Evolutionary conservation across 2,888 invertebrate species (phyloP), one percentile per base, ranked within the genome.

Genomic region (Mechanitis mazaeus): DNA sequence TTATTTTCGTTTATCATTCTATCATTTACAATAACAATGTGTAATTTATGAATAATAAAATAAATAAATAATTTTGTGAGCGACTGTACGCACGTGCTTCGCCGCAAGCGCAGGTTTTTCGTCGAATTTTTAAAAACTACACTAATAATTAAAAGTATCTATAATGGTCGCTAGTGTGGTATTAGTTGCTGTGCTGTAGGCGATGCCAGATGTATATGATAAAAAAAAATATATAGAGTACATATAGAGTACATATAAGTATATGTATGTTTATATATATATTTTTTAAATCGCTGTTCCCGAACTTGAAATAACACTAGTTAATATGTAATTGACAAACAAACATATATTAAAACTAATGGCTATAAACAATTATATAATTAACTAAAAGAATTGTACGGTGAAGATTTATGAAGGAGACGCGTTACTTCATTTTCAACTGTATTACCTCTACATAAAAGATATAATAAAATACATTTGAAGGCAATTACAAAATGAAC

Each of bases 71-170:
- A 56, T 56, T 20, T 42, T 9, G 42, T 42, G 3, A 42, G 3
- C 66, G 66, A 60, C 70, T 68, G 76, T 79, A 73, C 77, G 74
- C 62, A 58, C 57, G 58, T 64, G 63, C 38, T 59, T 75, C 9
- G 42, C 78, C 78, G 68, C 61, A 58, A 71, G 74, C 73, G 69
- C 69, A 65, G 68, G 64, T 60, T 71, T 75, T 76, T 75, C 72
- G 72, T 65, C 67, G 68, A 71, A 74, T 75, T 74, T 76, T 72
- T 69, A 72, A 60, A 72, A 75, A 65, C 67, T 63, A 69, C 63
- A 59, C 58, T 60, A 68, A 63, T 62, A 68, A 65, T 67, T 65
- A 67, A 65, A 65, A 68, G 59, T 65, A 62, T 64, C 62, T 61
- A 56, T 42, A 61, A 69, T 63, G 64, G 64, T 61, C 65, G 64